Base-by-base conservation (phyloP, 2,797 vertebrate species). In the Platalea minor region DNA sequence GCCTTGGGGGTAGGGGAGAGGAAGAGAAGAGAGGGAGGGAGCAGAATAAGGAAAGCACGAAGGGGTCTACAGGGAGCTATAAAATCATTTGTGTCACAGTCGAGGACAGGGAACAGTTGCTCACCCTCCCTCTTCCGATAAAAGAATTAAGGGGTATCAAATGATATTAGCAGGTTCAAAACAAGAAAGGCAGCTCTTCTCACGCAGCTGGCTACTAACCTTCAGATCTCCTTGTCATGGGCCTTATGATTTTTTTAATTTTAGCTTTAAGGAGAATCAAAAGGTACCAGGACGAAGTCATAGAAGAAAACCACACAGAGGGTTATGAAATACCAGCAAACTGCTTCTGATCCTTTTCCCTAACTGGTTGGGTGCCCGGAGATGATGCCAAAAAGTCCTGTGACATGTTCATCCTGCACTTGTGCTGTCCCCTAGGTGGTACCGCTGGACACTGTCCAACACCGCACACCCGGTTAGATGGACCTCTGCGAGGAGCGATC, bases 391-490 rank as follows among this genome's bases (percentile, higher is more conserved):
- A 82, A 75, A 93, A 54, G 33, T 21, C 37, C 12, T 9, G 28
- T 33, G 64, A 56, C n/a, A 45, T 77, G 80, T 85, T 39, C 56
- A 37, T 59, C 56, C 48, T 21, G 28, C 28, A 15, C 31, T 25
- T 81, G 31, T n/a, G 50, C 59, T 75, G 48, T 86, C 26, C 67
- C 48, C 57, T 20, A 33, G 61, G 46, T 53, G 68, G 57, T 33
- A 50, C 8, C 1, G 0, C 31, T 41, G 69, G 76, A 50, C 73
- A 81, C 19, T 20, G 10, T 18, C 69, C 64, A 82, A 78, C 10
- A 33, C 7, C 1, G 0, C 57, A 64, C 45, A 82, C 35, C 4
- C 0, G 0, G 9, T 18, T 14, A 87, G 86, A 69, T 10, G 37
- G 54, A 79, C 20, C 35, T 85, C 46, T 61, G 31, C 79, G 67